Evolutionary conservation across 2,797 vertebrate genomes (phyloP).

Genomic region (Poliocrania exsul): DNA sequence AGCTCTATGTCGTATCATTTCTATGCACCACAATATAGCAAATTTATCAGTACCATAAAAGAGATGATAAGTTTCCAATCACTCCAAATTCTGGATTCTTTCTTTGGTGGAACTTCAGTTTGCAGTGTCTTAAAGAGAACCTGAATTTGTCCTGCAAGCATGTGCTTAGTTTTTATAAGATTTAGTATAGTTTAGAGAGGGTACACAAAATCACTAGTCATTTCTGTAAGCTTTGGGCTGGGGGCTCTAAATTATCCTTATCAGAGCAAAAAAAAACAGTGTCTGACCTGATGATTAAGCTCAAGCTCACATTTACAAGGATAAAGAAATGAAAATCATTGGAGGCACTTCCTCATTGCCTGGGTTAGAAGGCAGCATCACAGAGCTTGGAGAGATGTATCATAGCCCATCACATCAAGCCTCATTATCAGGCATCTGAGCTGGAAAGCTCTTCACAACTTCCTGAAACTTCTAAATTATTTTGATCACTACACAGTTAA

Average conservation of each 20-base stretch:
- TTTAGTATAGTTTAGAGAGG: background rate
- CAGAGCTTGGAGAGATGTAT: background rate
- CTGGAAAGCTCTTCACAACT: background rate
- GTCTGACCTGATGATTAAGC: background rate
- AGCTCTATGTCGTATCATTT: background rate
- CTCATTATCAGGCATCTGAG: fast-evolving
- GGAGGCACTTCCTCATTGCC: background rate
- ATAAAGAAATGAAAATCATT: background rate
- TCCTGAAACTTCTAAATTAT: background rate
- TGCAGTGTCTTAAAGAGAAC: background rate
- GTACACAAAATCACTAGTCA: background rate
- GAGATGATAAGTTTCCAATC: background rate
- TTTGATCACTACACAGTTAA: background rate
- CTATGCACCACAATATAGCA: background rate
- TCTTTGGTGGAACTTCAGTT: background rate
- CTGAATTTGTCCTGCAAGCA: background rate
- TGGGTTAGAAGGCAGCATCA: background rate
- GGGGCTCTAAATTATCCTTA: background rate
- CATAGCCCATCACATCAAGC: background rate
- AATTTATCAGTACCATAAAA: background rate
- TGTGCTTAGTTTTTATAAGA: background rate
- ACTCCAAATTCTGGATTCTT: background rate
- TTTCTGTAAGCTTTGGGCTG: background rate
- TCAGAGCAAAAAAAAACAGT: background rate
- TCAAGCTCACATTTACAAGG: background rate